Conservation (phyloP, 2,797 vertebrate species). For the Platalea minor region DNA sequence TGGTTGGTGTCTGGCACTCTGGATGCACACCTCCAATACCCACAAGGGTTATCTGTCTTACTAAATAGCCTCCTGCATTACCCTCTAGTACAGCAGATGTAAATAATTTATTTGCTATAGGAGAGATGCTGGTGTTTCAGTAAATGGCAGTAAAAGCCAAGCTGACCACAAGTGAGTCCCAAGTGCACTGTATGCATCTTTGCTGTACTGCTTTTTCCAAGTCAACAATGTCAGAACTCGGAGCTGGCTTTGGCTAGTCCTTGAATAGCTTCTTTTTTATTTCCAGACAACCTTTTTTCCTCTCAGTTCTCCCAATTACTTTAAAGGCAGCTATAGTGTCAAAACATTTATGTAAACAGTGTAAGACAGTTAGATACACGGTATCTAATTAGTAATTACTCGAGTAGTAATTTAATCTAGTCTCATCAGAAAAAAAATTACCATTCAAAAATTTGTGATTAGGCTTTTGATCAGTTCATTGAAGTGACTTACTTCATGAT, state of each 20-base stretch:
- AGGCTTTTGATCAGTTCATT: neutral
- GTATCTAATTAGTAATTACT: neutral
- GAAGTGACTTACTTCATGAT: neutral
- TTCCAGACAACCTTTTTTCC: neutral
- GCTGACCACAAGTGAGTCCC: neutral
- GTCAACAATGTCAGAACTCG: neutral
- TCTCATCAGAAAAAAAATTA: neutral
- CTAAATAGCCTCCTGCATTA: neutral
- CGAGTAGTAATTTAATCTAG: neutral
- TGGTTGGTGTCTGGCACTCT: neutral
- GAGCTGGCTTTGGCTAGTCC: neutral
- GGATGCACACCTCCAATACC: neutral
- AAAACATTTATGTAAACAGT: neutral
- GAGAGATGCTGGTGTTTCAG: neutral
- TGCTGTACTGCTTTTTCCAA: neutral
- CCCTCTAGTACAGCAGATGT: neutral
- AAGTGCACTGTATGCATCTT: fast-evolving
- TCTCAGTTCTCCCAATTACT: neutral
- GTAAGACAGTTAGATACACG: neutral
- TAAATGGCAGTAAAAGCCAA: neutral
- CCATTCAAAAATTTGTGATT: neutral
- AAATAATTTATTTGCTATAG: neutral
- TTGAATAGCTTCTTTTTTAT: neutral
- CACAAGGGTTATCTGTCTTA: neutral
- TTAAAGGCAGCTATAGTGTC: neutral